Percentiles rank a stretch among this genome's conserved stretches.
These are phyloP conservation scores for Nannoperca obscura DNA, from an alignment of 2,797 vertebrate genomes.

Conservation along the genomic window DNA sequence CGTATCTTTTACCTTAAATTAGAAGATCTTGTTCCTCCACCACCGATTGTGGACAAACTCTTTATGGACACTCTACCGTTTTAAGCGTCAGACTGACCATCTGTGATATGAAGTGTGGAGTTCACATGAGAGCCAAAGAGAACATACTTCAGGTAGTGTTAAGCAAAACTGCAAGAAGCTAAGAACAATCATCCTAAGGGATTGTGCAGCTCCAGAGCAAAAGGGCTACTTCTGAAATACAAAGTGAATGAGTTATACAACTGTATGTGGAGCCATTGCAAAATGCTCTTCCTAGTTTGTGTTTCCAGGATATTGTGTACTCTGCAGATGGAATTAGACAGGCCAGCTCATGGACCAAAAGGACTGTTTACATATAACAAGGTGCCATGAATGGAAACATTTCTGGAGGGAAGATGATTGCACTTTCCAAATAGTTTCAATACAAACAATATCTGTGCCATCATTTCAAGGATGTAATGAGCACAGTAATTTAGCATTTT, in stretches of 20 bases:
- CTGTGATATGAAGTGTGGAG: slow-evolving; percentile 37
- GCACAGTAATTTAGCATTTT: background rate
- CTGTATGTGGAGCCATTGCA: background rate
- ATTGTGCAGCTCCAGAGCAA: slow-evolving; percentile 32
- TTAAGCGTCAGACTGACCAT: slow-evolving; percentile 74
- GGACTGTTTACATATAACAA: slow-evolving; percentile 65
- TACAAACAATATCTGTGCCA: slow-evolving; percentile 11
- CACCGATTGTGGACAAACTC: slow-evolving; percentile 95
- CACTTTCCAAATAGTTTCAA: slow-evolving; percentile 40
- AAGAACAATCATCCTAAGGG: slow-evolving; percentile 26
- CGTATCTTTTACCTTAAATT: slow-evolving; percentile 97
- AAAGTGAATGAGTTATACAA: slow-evolving; percentile 31
- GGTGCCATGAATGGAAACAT: slow-evolving; percentile 50
- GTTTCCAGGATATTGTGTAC: slow-evolving; percentile 27
- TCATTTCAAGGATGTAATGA: slow-evolving; percentile 24
- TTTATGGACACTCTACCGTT: slow-evolving; percentile 96
- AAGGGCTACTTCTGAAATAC: slow-evolving; percentile 28
- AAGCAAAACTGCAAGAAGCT: slow-evolving; percentile 25
- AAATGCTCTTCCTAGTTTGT: slow-evolving; percentile 26
- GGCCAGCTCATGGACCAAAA: slow-evolving; percentile 70
- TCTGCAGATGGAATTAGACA: slow-evolving; percentile 33
- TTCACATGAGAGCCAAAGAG: slow-evolving; percentile 34
- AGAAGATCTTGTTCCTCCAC: slow-evolving; percentile 92
- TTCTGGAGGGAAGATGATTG: slow-evolving; percentile 38
- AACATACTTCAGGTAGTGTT: slow-evolving; percentile 24